phyloP scores from a whole-genome alignment of 1,140 invertebrate species.

The Drosophila micromelanica region DNA sequence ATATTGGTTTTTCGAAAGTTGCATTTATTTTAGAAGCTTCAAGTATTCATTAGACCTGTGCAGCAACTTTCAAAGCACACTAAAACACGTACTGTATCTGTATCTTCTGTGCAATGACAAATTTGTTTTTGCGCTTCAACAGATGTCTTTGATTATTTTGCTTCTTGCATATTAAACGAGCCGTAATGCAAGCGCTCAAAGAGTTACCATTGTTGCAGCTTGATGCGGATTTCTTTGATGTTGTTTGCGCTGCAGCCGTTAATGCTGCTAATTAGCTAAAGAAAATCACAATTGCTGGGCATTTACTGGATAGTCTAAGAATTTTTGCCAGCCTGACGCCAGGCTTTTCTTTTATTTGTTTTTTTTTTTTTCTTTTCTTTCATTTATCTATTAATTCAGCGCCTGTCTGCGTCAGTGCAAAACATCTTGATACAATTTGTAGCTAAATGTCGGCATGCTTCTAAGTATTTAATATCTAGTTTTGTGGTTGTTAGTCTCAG shows the following conservation, averaged over 20 bases:
- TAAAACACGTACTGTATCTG: neutral
- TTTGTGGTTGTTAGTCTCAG: slow-evolving; percentile 17
- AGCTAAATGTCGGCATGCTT: slow-evolving; percentile 46
- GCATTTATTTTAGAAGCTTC: neutral
- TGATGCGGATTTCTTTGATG: slow-evolving; percentile 44
- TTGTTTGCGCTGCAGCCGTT: slow-evolving; percentile 44
- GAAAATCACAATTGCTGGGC: slow-evolving; percentile 60
- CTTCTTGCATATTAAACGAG: slow-evolving; percentile 32
- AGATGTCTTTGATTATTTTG: slow-evolving; percentile 13
- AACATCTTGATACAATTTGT: slow-evolving; percentile 72
- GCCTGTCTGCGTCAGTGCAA: slow-evolving; percentile 27
- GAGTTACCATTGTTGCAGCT: slow-evolving; percentile 23
- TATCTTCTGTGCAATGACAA: neutral
- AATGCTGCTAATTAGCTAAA: slow-evolving; percentile 65
- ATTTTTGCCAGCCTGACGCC: slow-evolving; percentile 25
- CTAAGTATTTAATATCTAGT: slow-evolving; percentile 6
- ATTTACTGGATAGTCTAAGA: slow-evolving; percentile 45
- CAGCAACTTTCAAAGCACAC: neutral
- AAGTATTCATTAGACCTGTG: neutral
- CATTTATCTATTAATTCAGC: slow-evolving; percentile 62
- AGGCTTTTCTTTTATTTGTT: slow-evolving; percentile 13
- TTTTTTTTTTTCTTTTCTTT: slow-evolving; percentile 3
- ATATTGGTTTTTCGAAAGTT: neutral
- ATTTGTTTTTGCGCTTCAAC: neutral
- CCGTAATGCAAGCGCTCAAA: slow-evolving; percentile 24